These are phyloP conservation scores for Agonopterix heracliana DNA, from an alignment of 2,888 invertebrate species.

Conservation along the genomic window DNA sequence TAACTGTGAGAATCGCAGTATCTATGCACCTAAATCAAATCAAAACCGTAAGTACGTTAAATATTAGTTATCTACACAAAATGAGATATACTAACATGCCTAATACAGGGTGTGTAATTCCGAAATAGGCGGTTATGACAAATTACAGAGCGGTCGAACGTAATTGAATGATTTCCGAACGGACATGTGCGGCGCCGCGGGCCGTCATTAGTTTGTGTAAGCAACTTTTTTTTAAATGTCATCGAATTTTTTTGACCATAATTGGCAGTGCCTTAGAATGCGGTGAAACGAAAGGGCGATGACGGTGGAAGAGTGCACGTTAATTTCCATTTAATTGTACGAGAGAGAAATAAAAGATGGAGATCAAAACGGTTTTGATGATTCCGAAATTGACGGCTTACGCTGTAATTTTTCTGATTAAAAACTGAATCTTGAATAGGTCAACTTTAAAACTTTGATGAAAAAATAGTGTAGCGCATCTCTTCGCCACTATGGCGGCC, in stretches of 20 bases:
- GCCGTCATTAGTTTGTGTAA: slow-evolving; percentile 20
- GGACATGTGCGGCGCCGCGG: slow-evolving; percentile 24
- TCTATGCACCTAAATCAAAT: too few species aligned
- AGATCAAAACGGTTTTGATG: too few species aligned
- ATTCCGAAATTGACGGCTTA: too few species aligned
- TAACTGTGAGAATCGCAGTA: too few species aligned
- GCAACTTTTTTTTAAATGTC: slow-evolving; percentile 17
- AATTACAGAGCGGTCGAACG: slow-evolving; percentile 59
- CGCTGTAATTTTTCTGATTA: too few species aligned
- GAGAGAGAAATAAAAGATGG: too few species aligned
- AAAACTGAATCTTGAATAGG: too few species aligned
- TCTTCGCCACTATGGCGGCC: too few species aligned
- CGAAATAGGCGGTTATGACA: slow-evolving; percentile 56
- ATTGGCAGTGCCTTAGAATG: slow-evolving; percentile 25
- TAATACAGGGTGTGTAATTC: slow-evolving; percentile 32
- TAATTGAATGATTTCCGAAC: slow-evolving; percentile 47
- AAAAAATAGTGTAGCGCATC: too few species aligned
- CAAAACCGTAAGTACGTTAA: too few species aligned
- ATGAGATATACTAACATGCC: slow-evolving; percentile 27
- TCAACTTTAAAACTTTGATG: too few species aligned
- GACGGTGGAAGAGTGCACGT: slow-evolving; percentile 1
- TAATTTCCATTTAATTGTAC: not conserved
- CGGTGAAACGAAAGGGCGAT: slow-evolving; percentile 9
- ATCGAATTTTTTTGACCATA: slow-evolving; percentile 23
- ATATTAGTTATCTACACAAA: slow-evolving; percentile 1